Conservation (phyloP, 1,140 invertebrate species). For the Drosophila nigrodunni region DNA sequence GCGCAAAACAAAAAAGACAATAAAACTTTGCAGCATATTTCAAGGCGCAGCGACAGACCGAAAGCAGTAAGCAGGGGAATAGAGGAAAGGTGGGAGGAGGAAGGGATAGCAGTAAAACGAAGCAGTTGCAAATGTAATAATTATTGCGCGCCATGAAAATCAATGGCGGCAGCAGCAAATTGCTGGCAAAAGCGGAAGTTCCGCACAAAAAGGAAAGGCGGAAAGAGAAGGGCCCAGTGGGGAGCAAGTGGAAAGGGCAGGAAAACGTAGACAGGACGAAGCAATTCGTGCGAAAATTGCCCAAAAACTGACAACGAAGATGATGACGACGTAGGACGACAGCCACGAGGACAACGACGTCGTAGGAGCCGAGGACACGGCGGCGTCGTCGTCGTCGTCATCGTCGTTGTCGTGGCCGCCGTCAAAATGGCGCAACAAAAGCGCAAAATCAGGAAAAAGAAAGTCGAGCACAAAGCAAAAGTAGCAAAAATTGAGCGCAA, state of each 20-base stretch:
- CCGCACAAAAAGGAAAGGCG: conserved; percentile 2
- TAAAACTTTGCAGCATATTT: conserved; percentile 30
- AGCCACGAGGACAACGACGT: conserved; percentile 20
- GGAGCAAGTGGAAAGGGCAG: conserved; percentile 14
- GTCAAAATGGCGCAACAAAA: conserved; percentile 61
- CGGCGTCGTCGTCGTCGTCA: neutral
- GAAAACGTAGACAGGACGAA: conserved; percentile 24
- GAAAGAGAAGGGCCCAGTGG: neutral
- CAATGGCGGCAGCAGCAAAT: conserved; percentile 63
- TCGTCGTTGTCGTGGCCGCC: conserved; percentile 19
- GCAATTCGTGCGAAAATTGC: conserved; percentile 49
- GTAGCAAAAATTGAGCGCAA: conserved; percentile 80
- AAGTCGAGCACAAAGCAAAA: conserved; percentile 65
- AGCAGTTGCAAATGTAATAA: conserved; percentile 33
- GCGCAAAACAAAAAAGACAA: conserved; percentile 40
- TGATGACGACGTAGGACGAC: conserved; percentile 14
- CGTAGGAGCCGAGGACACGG: conserved; percentile 21
- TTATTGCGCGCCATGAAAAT: conserved; percentile 59
- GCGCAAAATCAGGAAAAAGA: conserved; percentile 73
- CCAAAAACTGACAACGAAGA: conserved; percentile 50
- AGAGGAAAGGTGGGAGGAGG: neutral
- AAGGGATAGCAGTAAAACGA: neutral
- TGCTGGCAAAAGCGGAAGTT: conserved; percentile 52
- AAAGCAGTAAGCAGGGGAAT: too few relatives aligned
- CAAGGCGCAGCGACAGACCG: conserved; percentile 10